Evolutionary conservation across 2,113 vertebrate genomes (phyloP).

Genomic region (Rousettus leschenaultii): DNA sequence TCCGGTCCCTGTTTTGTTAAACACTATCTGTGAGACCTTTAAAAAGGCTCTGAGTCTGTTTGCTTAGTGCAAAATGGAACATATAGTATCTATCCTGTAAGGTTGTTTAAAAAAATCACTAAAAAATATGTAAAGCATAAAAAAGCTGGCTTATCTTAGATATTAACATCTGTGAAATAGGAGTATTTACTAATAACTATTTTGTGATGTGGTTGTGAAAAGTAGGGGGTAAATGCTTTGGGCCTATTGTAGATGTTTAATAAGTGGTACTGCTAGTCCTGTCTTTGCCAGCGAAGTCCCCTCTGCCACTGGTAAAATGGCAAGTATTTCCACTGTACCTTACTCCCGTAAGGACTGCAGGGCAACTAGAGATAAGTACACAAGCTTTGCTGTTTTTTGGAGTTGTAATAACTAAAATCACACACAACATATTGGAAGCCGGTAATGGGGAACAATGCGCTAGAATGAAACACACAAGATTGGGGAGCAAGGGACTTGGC

Average conservation of each 20-base stretch:
- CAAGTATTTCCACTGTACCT: neutral
- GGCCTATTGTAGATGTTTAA: neutral
- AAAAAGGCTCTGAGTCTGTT: neutral
- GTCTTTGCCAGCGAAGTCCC: neutral
- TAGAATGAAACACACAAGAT: neutral
- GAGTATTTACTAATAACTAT: neutral
- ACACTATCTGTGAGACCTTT: neutral
- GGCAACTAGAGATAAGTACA: neutral
- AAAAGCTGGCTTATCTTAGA: neutral
- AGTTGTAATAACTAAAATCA: constrained; percentile 7
- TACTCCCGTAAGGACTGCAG: neutral
- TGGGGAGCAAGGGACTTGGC: neutral
- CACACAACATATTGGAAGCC: neutral
- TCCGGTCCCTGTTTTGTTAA: neutral
- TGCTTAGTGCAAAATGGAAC: neutral
- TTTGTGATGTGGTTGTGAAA: constrained; percentile 8
- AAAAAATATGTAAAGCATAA: constrained; percentile 4
- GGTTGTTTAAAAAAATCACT: constrained; percentile 1
- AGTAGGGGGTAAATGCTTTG: neutral
- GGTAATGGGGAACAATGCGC: neutral
- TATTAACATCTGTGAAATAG: neutral
- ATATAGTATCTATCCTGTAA: neutral
- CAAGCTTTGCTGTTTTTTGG: neutral
- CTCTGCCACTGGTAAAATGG: constrained; percentile 1
- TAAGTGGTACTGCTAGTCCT: neutral